Base-by-base conservation (phyloP, 92 coral and sea anemone genomes). In the Plumapathes pennacea region DNA sequence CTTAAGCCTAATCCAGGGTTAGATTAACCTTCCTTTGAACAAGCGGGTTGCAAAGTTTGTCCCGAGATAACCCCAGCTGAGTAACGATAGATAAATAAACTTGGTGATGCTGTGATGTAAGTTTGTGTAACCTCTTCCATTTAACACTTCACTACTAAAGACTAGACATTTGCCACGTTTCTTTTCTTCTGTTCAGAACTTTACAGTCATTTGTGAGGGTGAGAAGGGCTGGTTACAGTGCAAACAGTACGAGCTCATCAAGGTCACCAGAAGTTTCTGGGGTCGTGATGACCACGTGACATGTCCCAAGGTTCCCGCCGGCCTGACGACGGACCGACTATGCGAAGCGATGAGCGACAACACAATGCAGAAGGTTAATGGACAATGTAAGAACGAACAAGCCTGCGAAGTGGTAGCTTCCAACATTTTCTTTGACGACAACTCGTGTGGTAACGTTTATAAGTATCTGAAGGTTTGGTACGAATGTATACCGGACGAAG, bases 281-380 rank as follows among this genome's bases (percentile, higher is more conserved):
- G 99, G 99, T 54, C 99, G 99, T 81, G 99, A 94, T 40, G 99
- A 94, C 31, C 99, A 94, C 71, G 99, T 84, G 81, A 84, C 99
- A 23, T 94, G 99, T 84, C 97, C 96, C 81, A 88, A 88, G 81
- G 53, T 94, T 34, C 96, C 99, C 3, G 82, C 99, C 32, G 99
- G 99, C 56, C 97, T 94, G 32, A 69, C 85, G 20, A 0, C 62
- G 30, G 96, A 94, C 76, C 61, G 84, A 57, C 94, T 94, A 63
- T 94, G 99, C 78, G 99, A 94, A 54, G 67, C 99, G 45, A 37
- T 23, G 39, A 60, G 41, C 23, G 99, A 81, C 7, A 89, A 89
- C 70, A 76, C 96, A 17, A 8, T 68, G 32, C 49, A 55, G 55
- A 94, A 94, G 66, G 78, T 94, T 47, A 69, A 94, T 53, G 90